These are phyloP conservation scores for Bombus waltoni DNA, from an alignment of 1,140 invertebrate genomes.

Conservation along the genomic window DNA sequence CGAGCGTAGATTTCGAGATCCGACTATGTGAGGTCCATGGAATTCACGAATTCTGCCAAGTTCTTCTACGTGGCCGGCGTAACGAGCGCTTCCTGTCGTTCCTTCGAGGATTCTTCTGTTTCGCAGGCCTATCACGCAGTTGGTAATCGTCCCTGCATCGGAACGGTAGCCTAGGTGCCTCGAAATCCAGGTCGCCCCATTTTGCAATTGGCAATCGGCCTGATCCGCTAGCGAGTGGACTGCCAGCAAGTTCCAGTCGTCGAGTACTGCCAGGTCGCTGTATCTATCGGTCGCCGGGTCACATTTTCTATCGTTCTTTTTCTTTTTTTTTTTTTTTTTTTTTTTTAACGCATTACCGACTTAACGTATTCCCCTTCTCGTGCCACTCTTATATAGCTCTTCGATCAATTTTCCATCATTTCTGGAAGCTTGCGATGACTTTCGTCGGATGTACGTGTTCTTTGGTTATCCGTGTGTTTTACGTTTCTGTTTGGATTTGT, in stretches of 20 bases:
- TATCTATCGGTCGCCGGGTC: constrained; percentile 10
- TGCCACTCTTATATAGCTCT: too few relatives aligned
- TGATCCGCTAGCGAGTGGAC: constrained; percentile 26
- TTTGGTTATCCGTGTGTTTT: too few relatives aligned
- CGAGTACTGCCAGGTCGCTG: constrained; percentile 40
- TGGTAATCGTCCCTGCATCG: constrained; percentile 6
- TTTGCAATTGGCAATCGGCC: constrained; percentile 69
- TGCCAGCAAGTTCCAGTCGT: constrained; percentile 53
- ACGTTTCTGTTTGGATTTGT: too few relatives aligned
- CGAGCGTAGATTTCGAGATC: not conserved
- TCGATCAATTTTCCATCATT: too few relatives aligned
- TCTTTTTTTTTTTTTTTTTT: not conserved
- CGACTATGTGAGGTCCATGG: not conserved
- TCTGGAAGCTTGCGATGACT: too few relatives aligned
- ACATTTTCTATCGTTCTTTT: not conserved
- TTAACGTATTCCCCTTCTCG: not conserved
- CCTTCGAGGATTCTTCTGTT: not conserved
- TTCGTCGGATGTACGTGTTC: too few relatives aligned
- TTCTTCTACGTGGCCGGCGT: not conserved
- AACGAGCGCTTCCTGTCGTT: constrained; percentile 19
- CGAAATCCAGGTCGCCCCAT: constrained; percentile 62
- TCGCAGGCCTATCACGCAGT: constrained; percentile 33
- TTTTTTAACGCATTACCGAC: not conserved
- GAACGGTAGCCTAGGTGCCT: constrained; percentile 19
- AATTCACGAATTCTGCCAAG: constrained; percentile 30